Evolutionary conservation across 2,113 vertebrate species (phyloP).

Genomic region (Hepsetus odoe): DNA sequence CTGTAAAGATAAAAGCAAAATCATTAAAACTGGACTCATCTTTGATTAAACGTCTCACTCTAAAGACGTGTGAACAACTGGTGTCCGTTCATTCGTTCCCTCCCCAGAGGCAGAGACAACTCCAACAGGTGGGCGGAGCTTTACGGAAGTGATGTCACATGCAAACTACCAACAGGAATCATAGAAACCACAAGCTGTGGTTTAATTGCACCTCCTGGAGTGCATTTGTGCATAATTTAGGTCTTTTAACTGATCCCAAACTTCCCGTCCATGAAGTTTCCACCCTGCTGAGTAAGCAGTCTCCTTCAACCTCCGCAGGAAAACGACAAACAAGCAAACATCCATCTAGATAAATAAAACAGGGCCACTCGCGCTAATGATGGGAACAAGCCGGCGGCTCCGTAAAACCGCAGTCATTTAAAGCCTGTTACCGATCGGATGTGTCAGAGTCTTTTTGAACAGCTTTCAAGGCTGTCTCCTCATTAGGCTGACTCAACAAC

Average conservation of each 20-base stretch:
- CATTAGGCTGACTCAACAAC: background rate
- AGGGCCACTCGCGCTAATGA: background rate
- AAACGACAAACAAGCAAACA: conserved; percentile 3
- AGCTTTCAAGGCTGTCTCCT: background rate
- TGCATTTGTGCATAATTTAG: background rate
- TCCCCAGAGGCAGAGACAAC: too few relatives aligned
- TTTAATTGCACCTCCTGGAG: too few relatives aligned
- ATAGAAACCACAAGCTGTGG: too few relatives aligned
- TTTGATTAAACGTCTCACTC: too few relatives aligned
- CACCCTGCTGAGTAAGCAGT: background rate
- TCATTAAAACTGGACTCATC: too few relatives aligned
- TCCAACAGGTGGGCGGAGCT: too few relatives aligned
- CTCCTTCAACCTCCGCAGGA: background rate
- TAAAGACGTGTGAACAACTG: too few relatives aligned
- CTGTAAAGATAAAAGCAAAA: too few relatives aligned
- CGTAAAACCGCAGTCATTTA: background rate
- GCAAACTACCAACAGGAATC: too few relatives aligned
- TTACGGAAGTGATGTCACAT: too few relatives aligned
- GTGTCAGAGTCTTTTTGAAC: conserved; percentile 1
- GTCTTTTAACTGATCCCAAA: background rate
- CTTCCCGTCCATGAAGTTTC: background rate
- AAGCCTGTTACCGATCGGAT: background rate
- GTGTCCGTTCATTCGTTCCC: too few relatives aligned
- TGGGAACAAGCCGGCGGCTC: background rate
- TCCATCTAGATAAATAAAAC: conserved; percentile 8